These are phyloP conservation scores for Netelia melanura DNA, from an alignment of 2,888 invertebrate genomes.

Conservation along the genomic window DNA sequence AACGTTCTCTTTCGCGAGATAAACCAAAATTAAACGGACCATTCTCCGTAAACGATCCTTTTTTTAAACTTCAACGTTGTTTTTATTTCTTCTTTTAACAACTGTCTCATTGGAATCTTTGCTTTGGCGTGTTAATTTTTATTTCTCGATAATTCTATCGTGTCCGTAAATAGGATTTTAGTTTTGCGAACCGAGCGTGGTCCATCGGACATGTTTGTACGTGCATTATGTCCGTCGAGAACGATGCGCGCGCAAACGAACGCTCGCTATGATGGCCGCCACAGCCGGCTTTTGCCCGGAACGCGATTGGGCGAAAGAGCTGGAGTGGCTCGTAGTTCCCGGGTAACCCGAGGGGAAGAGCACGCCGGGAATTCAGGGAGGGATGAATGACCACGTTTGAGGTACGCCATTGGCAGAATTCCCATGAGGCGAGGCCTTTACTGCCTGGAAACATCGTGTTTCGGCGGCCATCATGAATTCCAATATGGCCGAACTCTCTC, in stretches of 20 bases:
- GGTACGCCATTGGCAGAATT: slow-evolving; percentile 80
- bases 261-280: slow-evolving; percentile 80
- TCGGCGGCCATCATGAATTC: slow-evolving; percentile 83
- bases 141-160: neutral
- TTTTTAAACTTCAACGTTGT: neutral
- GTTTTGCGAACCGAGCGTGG: neutral
- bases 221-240: slow-evolving; percentile 19
- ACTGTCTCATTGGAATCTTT: neutral
- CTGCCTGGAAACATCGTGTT: slow-evolving; percentile 73
- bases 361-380: slow-evolving; percentile 76
- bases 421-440: slow-evolving; percentile 77
- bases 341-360: slow-evolving; percentile 69
- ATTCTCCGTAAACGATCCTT: neutral
- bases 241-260: slow-evolving; percentile 78
- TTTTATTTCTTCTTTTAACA: neutral
- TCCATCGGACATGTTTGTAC: slow-evolving; percentile 15
- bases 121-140: neutral
- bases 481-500: slow-evolving; percentile 77
- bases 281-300: slow-evolving; percentile 73
- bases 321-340: slow-evolving; percentile 56
- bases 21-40: slow-evolving; percentile 21
- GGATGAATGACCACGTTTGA: slow-evolving; percentile 76
- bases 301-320: slow-evolving; percentile 65
- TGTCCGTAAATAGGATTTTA: neutral
- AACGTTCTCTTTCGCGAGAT: slow-evolving; percentile 12